Percentiles rank a stretch among this genome's conserved stretches.
Conservation (phyloP, 2,797 vertebrate genomes). For the Rhynchotus rufescens region DNA sequence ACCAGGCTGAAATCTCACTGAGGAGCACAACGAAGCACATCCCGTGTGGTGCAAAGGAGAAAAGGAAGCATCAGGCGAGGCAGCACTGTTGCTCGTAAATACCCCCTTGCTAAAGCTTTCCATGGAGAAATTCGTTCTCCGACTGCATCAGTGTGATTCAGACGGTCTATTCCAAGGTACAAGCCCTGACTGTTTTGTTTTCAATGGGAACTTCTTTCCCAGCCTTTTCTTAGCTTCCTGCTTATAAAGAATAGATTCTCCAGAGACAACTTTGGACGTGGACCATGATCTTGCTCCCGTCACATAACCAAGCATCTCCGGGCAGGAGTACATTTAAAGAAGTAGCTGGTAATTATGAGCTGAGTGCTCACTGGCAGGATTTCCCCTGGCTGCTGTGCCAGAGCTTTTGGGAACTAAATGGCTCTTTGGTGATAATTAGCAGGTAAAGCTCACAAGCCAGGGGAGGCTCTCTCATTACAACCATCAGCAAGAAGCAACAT, state of each 20-base stretch:
- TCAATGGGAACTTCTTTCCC: constrained; percentile 14
- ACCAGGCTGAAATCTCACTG: neutral
- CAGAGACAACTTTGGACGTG: constrained; percentile 26
- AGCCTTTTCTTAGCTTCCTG: constrained; percentile 52
- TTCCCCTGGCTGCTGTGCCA: constrained; percentile 61
- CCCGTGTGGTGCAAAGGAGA: neutral
- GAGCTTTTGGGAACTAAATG: constrained; percentile 48
- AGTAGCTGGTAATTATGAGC: constrained; percentile 57
- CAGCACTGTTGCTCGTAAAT: constrained; percentile 10
- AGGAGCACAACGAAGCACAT: constrained; percentile 10
- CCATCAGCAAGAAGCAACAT: constrained; percentile 29
- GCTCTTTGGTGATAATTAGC: constrained; percentile 40
- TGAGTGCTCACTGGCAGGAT: constrained; percentile 66
- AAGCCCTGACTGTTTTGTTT: accelerated
- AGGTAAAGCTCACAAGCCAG: constrained; percentile 36
- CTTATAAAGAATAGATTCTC: constrained; percentile 58
- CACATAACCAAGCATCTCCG: constrained; percentile 60
- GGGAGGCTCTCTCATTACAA: constrained; percentile 42
- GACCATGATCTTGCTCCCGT: constrained; percentile 21
- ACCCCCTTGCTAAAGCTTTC: neutral
- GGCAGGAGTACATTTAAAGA: constrained; percentile 63
- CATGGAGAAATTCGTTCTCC: constrained; percentile 4
- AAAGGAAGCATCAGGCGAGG: constrained; percentile 14
- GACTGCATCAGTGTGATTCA: constrained; percentile 27
- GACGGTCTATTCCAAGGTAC: constrained; percentile 10